Evolutionary conservation across 2,888 invertebrate species (phyloP), one percentile per base, ranked within the genome.

Genomic region (Empis livida): DNA sequence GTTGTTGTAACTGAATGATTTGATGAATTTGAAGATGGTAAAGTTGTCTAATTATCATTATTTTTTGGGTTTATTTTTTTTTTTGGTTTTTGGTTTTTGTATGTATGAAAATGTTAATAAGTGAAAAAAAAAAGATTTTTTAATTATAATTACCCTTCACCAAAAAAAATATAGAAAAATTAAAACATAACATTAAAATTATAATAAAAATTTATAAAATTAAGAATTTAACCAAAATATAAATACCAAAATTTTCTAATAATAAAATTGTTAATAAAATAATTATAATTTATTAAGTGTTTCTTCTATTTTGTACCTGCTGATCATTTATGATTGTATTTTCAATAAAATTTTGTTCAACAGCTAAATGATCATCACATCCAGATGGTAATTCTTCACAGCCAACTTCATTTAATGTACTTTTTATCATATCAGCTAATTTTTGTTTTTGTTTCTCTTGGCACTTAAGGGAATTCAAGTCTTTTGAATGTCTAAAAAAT

Each of bases 321-420:
- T 77, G 76, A 52, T 82, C 82, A 48, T 76, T 77, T 48, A 61
- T 66, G 16, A 45, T 42, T 51, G 65, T 61, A 51, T 68, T 67
- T 51, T 79, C 82, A 52, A 81, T 79, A 59, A 71, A 82, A 67
- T 69, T 77, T 71, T 57, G 80, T 72, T 69, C 70, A 40, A 68
- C 57, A 31, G 61, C 61, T 44, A 68, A 54, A 54, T 88, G 72
- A 68, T 89, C 89, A 11, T 79, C 79, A 63, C 87, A 88, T 44
- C 87, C 90, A 9, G 86, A 82, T 14, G 90, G 90, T 49, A 86
- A 77, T 70, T 90, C 89, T 67, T 90, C 89, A 63, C 89, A 89
- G 47, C 90, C 89, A 27, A 90, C 74, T 67, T 90, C 88, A 49
- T 85, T 87, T 49, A 91, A 70, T n/a, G 90, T 89, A 42, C 81